phyloP scores from a whole-genome alignment of 2,113 vertebrate species.

The Cochlearius cochlearius region DNA sequence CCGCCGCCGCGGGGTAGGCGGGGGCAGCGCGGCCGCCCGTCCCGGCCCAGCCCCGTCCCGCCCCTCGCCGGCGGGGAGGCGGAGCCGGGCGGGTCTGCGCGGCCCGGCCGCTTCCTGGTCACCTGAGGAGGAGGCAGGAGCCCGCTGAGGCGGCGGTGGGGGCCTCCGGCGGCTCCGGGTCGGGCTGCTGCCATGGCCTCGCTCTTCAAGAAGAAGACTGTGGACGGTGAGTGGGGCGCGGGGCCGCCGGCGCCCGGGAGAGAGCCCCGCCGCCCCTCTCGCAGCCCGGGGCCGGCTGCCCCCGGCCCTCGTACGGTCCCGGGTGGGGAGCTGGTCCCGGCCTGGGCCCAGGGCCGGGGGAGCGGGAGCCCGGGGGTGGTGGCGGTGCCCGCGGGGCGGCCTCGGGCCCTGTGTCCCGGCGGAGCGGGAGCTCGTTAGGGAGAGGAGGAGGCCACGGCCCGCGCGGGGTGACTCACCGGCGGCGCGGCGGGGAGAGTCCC shows the following conservation, averaged over 20 bases:
- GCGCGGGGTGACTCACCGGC: neutral
- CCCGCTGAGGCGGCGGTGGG: neutral
- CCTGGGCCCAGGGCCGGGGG: neutral
- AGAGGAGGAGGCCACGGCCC: neutral
- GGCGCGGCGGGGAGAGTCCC: neutral
- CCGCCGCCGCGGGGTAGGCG: too few species aligned
- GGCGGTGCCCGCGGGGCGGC: neutral
- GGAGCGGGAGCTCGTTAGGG: neutral
- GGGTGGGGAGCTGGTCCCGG: neutral
- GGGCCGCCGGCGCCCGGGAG: neutral
- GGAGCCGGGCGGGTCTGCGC: neutral
- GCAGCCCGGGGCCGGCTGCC: neutral
- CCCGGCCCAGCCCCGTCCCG: neutral
- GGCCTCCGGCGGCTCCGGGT: neutral
- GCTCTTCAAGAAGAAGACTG: slow-evolving; percentile 96
- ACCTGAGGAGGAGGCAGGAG: neutral
- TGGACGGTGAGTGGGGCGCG: slow-evolving; percentile 83
- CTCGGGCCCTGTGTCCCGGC: neutral
- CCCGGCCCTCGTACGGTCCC: neutral
- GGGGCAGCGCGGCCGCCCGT: neutral
- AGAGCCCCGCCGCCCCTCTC: neutral
- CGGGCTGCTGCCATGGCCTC: slow-evolving; percentile 80
- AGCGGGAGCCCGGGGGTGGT: neutral
- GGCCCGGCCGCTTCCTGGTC: neutral
- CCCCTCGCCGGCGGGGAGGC: neutral